Evolutionary conservation across 2,797 vertebrate species (phyloP).

Genomic region (Galagoides demidoff): DNA sequence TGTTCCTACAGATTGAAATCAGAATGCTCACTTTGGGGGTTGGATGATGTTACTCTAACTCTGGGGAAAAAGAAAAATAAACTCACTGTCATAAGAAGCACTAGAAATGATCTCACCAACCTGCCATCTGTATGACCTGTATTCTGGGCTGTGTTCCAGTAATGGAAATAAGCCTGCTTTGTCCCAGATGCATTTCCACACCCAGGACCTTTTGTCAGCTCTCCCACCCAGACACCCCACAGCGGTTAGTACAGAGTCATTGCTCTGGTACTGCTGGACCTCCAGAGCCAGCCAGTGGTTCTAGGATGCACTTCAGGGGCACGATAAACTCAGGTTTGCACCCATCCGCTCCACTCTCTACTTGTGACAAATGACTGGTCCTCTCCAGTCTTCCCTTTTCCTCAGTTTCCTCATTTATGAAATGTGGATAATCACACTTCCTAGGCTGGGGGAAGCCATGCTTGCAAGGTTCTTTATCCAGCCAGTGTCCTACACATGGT

Average conservation of each 20-base stretch:
- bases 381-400: background rate
- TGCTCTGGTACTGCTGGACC: background rate
- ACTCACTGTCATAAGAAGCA: slow-evolving; percentile 35
- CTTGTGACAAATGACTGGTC: background rate
- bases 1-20: slow-evolving; percentile 32
- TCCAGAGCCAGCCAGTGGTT: background rate
- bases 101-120: slow-evolving; percentile 68
- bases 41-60: slow-evolving; percentile 46
- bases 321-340: background rate
- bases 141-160: slow-evolving; percentile 51
- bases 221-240: background rate
- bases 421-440: background rate
- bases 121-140: slow-evolving; percentile 52
- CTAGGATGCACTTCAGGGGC: background rate
- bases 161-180: slow-evolving; percentile 34
- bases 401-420: slow-evolving; percentile 32
- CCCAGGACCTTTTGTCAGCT: slow-evolving; percentile 11
- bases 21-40: slow-evolving; percentile 40
- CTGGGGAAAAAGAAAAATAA: background rate
- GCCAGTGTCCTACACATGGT: background rate
- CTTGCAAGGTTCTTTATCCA: background rate
- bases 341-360: background rate
- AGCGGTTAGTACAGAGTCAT: background rate
- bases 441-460: background rate
- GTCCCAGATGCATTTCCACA: background rate